phyloP scores from a whole-genome alignment of 1,140 invertebrate species.

The Drosophila novamexicana region DNA sequence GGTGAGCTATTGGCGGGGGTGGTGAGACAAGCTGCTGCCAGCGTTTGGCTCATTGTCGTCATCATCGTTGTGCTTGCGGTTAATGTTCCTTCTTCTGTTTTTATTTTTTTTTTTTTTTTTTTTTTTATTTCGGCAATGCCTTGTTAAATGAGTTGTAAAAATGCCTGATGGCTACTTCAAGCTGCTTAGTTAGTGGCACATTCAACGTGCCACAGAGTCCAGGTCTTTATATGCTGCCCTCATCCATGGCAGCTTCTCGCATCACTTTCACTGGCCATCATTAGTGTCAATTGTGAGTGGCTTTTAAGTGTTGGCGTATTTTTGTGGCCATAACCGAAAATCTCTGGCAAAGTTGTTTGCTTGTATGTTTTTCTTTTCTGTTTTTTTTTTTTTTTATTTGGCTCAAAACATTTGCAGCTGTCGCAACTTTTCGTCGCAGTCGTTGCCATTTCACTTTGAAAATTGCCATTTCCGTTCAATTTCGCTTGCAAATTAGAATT shows the following conservation, averaged over 20 bases:
- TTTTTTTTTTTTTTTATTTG: background rate
- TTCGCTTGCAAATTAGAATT: slow-evolving; percentile 82
- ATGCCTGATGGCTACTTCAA: slow-evolving; percentile 55
- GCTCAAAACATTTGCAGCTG: slow-evolving; percentile 47
- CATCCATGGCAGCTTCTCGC: background rate
- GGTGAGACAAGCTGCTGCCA: slow-evolving; percentile 22
- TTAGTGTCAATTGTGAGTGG: slow-evolving; percentile 6
- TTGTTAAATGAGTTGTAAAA: slow-evolving; percentile 80
- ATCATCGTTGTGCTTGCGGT: slow-evolving; percentile 35
- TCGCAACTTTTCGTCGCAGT: slow-evolving; percentile 64
- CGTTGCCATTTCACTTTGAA: slow-evolving; percentile 80
- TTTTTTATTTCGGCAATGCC: slow-evolving; percentile 34
- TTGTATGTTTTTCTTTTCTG: no score
- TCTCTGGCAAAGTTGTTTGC: background rate
- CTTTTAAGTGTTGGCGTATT: slow-evolving; percentile 2
- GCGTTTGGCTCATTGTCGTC: slow-evolving; percentile 46
- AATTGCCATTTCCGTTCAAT: slow-evolving; percentile 83
- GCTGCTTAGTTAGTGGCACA: slow-evolving; percentile 18
- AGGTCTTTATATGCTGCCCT: slow-evolving; percentile 19
- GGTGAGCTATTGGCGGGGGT: no score
- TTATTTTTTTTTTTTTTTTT: slow-evolving; percentile 1
- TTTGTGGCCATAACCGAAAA: background rate
- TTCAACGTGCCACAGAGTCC: background rate
- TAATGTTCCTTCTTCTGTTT: slow-evolving; percentile 32
- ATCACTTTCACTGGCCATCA: slow-evolving; percentile 13